Evolutionary conservation across 2,113 vertebrate genomes (phyloP), one percentile per base, ranked within the genome.

Genomic region (Salvelinus alpinus): DNA sequence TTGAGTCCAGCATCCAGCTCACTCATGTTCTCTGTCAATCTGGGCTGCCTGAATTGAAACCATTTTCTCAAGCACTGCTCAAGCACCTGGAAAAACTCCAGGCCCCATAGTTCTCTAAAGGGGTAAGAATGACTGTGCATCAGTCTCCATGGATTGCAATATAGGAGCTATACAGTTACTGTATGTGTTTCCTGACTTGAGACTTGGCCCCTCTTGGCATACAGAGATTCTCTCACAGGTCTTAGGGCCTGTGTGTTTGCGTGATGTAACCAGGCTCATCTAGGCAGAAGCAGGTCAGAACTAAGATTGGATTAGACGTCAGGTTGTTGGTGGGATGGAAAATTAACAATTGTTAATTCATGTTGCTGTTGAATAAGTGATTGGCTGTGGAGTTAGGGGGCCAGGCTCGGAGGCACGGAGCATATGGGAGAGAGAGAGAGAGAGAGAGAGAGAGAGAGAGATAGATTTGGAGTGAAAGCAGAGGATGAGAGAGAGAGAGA

Each of bases 281-380:
- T 44, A 44, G 38, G 38, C 38, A 11, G 38, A 44, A 44, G 38
- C 38, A 88, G 87, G 88, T 87, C 88, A 86, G 74, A 29, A 85
- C 77, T 78, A 73, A 86, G 86, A 84, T 80, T 71, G 73, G 38
- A 44, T 44, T 44, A 44, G 9, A 44, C 38, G 80, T 83, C 78
- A 84, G 80, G 78, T 87, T 83, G 85, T 85, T 87, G 84, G 84
- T 88, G 78, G 79, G 77, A 85, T 84, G 89, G 90, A 90, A 92
- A 91, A 84, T 74, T 70, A 76, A 64, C 1, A 3, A 91, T 90
- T 88, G 86, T 83, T 92, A 84, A 91, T 92, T 90, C 81, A 90
- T 91, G 85, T 73, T 4, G 73, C 75, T 80, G 74, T 86, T 92
- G 79, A 91, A 92, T 91, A 87, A 91, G 80, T 90, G 79, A 92